These are phyloP conservation scores for Pedicia rivosa DNA, from an alignment of 2,888 invertebrate species.

Conservation along the genomic window DNA sequence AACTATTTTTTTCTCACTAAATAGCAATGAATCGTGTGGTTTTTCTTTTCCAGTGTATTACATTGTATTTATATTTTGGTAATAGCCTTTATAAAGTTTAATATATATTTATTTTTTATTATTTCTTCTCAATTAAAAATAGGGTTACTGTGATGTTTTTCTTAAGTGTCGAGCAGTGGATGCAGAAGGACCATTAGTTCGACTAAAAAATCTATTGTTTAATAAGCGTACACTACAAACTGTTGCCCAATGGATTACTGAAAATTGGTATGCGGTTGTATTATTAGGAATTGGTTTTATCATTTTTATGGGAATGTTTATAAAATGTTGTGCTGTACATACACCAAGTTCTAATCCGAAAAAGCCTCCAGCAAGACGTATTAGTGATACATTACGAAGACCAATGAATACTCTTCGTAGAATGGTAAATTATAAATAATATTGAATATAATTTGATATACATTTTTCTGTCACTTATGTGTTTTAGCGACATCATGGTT, in stretches of 20 bases:
- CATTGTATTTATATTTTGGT: too few species aligned
- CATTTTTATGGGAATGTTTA: constrained; percentile 93
- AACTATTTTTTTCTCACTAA: too few species aligned
- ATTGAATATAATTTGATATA: neutral
- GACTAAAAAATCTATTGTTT: constrained; percentile 88
- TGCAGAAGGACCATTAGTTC: constrained; percentile 93
- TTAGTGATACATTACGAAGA: constrained; percentile 79
- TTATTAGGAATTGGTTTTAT: constrained; percentile 82
- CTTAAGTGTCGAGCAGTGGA: constrained; percentile 96
- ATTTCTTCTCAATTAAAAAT: too few species aligned
- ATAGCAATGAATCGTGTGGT: too few species aligned
- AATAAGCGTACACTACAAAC: constrained; percentile 77
- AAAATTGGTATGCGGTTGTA: constrained; percentile 91
- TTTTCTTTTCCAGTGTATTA: too few species aligned
- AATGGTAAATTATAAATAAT: constrained; percentile 42
- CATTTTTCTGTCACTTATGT: neutral
- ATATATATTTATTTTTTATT: too few species aligned
- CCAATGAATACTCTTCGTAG: constrained; percentile 83
- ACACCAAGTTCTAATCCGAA: constrained; percentile 98
- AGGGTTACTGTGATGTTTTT: constrained; percentile 98
- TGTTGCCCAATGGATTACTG: constrained; percentile 87
- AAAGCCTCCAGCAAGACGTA: constrained; percentile 82
- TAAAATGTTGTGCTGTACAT: constrained; percentile 99
- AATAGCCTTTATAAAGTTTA: too few species aligned
- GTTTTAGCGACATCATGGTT: constrained; percentile 30